Evolutionary conservation across 1,140 invertebrate genomes (phyloP).

Genomic region (Pantala flavescens): DNA sequence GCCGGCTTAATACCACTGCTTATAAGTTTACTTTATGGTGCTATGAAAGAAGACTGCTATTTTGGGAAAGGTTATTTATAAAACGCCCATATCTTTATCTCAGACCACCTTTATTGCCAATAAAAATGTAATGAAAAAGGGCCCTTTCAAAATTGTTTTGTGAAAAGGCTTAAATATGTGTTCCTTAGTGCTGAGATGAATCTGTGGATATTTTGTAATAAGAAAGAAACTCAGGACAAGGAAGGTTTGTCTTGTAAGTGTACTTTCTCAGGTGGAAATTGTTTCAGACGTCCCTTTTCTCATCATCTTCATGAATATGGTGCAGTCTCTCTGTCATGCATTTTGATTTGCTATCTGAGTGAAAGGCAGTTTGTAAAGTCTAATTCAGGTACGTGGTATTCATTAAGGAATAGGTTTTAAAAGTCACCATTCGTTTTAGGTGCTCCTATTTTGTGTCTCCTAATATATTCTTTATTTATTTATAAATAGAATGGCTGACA

Average conservation of each 20-base stretch:
- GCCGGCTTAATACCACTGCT: slow-evolving; percentile 2
- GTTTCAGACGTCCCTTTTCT: slow-evolving; percentile 7
- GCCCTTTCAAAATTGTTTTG: slow-evolving; percentile 1
- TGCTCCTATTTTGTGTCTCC: background rate
- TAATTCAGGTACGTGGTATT: background rate
- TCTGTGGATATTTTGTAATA: slow-evolving; percentile 8
- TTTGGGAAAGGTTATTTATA: background rate
- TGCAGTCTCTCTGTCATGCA: background rate
- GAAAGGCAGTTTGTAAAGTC: slow-evolving; percentile 1
- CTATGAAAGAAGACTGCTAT: slow-evolving; percentile 9
- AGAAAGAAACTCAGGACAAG: background rate
- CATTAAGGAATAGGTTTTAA: background rate
- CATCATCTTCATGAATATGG: background rate
- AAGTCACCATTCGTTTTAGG: background rate
- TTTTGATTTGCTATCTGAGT: background rate
- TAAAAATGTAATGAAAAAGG: background rate
- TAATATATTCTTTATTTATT: background rate
- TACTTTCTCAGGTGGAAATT: slow-evolving; percentile 1
- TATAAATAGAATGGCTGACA: background rate
- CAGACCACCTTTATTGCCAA: background rate
- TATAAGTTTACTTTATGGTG: background rate
- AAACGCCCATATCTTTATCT: background rate
- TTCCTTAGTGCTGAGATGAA: slow-evolving; percentile 5
- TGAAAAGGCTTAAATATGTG: background rate
- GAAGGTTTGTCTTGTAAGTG: background rate